Evolutionary conservation across 1,140 invertebrate genomes (phyloP).

Genomic region (Copidosoma floridanum): DNA sequence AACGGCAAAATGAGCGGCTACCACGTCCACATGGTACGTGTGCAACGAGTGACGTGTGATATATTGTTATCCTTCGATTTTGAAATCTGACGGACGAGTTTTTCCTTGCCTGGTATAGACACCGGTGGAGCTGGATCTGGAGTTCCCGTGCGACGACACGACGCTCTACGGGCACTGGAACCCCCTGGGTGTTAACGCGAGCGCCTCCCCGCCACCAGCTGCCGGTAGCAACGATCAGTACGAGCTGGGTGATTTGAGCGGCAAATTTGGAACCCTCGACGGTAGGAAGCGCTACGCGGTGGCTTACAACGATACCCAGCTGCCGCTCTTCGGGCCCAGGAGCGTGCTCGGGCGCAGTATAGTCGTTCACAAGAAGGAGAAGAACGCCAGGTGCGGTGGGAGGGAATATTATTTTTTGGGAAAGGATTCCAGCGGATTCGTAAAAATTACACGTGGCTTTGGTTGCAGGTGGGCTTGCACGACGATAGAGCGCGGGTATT

Average conservation of each 20-base stretch:
- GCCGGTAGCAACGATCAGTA: constrained; percentile 81
- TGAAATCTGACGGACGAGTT: background rate
- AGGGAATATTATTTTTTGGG: constrained; percentile 24
- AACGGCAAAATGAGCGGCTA: constrained; percentile 68
- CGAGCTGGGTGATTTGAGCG: constrained; percentile 85
- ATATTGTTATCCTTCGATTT: too few species aligned
- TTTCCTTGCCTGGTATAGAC: constrained; percentile 56
- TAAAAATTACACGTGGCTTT: background rate
- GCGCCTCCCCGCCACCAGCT: constrained; percentile 60
- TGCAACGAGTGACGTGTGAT: too few species aligned
- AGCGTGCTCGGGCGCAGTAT: constrained; percentile 85
- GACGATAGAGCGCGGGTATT: constrained; percentile 80
- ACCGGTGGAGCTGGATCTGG: constrained; percentile 74
- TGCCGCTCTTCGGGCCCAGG: constrained; percentile 80
- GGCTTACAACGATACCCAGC: constrained; percentile 77
- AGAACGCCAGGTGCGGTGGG: constrained; percentile 56
- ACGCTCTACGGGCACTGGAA: constrained; percentile 82
- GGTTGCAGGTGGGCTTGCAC: constrained; percentile 76
- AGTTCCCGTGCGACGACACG: constrained; percentile 84
- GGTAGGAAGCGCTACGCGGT: constrained; percentile 59
- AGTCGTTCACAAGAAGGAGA: constrained; percentile 77
- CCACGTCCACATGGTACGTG: constrained; percentile 77
- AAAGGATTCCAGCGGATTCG: constrained; percentile 9
- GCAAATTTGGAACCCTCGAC: constrained; percentile 80
- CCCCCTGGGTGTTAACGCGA: constrained; percentile 69